Base-by-base conservation (phyloP, 2,113 vertebrate species). In the Etheostoma spectabile region DNA sequence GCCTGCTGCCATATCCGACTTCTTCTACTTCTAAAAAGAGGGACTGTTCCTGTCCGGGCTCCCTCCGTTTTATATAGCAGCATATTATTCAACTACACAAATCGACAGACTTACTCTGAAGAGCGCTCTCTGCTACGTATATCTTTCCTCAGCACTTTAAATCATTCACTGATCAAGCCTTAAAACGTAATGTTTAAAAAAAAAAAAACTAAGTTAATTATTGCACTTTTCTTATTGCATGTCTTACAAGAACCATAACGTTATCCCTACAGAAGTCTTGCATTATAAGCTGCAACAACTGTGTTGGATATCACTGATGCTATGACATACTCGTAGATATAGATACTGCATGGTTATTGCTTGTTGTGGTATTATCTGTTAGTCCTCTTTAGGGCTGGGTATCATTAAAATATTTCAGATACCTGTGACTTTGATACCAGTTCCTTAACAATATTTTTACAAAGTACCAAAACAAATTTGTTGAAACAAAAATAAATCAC, bases 1-100 rank as follows among this genome's bases (percentile, higher is more conserved):
- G 81, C 97, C 97, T 4, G 92, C 91, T 0, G 94, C 94, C 52
- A 19, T 98, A 33, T 95, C 96, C 0, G 96, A 97, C 92, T 85
- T 94, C 73, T 92, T 98, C 0, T 97, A 97, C 73, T 82, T 96
- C 80, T 95, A 87, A 2, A 42, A 85, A 19, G 24, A 27, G 70
- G 53, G 55, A 38, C 5, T 0, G 27, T 22, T 35, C 48, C n/a
- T 45, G 19, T 6, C 0, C 38, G 1, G 30, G 63, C 59, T 22
- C 30, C 21, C 13, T 33, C 27, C 0, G 3, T 21, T 38, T 60
- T 35, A 56, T n/a, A 62, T 69, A 51, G 61, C 57, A 52, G 70
- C 15, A 18, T n/a, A 24, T 68, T 38, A 61, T 33, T 55, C n/a
- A 60, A 51, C 62, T 30, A 30, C 14, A 5, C 66, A 33, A 69